Percentiles rank a stretch among this genome's conserved stretches.
Conservation (phyloP, 2,888 invertebrate species). For the Amphimallon solstitiale region DNA sequence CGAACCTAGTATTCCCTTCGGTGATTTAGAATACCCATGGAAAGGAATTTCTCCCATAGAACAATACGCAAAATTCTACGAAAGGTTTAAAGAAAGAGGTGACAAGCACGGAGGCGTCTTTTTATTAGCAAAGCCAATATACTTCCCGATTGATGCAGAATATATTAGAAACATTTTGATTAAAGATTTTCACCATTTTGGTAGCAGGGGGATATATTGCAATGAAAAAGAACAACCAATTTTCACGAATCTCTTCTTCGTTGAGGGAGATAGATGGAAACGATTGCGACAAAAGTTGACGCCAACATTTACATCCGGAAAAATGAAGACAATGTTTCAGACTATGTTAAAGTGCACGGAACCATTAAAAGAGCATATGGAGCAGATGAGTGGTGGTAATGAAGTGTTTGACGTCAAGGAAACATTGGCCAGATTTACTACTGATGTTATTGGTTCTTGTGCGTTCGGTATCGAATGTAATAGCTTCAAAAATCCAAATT, state of each 20-base stretch:
- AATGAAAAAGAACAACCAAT: conserved; percentile 59
- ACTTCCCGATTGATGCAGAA: conserved; percentile 54
- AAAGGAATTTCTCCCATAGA: conserved; percentile 7
- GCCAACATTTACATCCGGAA: conserved; percentile 65
- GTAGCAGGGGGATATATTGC: conserved; percentile 61
- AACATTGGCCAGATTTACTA: conserved; percentile 55
- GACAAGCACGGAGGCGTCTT: conserved; percentile 37
- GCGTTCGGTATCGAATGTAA: conserved; percentile 59
- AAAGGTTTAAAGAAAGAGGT: conserved; percentile 27
- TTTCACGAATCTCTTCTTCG: conserved; percentile 57
- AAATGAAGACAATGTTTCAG: conserved; percentile 64
- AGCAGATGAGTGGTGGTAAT: conserved; percentile 32
- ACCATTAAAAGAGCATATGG: conserved; percentile 49
- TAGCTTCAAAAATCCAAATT: conserved; percentile 51
- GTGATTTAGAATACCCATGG: conserved; percentile 19
- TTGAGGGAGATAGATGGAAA: conserved; percentile 65
- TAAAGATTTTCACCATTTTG: conserved; percentile 63
- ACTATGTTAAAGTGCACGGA: conserved; percentile 58
- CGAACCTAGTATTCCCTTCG: conserved; percentile 29
- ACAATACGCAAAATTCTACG: conserved; percentile 35
- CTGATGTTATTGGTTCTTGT: conserved; percentile 59
- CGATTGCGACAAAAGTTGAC: conserved; percentile 64
- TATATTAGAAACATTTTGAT: conserved; percentile 61
- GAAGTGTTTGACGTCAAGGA: conserved; percentile 48
- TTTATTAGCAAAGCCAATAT: conserved; percentile 35